Conservation (phyloP, 2,113 vertebrate species). For the Odocoileus virginianus region DNA sequence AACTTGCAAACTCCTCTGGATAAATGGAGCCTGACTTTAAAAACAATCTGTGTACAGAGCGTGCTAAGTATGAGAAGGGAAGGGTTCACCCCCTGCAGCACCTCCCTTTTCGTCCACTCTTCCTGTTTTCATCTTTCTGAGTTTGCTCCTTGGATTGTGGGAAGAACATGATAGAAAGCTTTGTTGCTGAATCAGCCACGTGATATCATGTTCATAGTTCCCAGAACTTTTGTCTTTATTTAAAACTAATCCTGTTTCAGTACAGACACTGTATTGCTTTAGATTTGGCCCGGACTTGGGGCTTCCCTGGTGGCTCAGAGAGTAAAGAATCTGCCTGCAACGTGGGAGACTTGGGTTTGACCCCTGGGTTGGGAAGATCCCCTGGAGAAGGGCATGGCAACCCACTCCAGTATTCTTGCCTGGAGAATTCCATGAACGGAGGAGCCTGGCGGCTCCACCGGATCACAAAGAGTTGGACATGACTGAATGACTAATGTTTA, state of each 20-base stretch:
- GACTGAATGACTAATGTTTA: background rate
- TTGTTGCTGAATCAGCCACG: background rate
- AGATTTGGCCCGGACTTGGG: background rate
- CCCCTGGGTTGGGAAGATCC: background rate
- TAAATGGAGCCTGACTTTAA: background rate
- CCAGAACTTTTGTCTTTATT: background rate
- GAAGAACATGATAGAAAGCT: background rate
- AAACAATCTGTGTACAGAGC: background rate
- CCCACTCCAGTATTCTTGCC: background rate
- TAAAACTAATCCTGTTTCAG: background rate
- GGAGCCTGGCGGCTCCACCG: background rate
- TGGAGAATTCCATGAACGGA: background rate
- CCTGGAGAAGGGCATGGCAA: background rate
- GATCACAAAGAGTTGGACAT: background rate
- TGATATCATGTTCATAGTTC: background rate
- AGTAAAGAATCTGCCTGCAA: background rate
- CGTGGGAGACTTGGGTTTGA: background rate
- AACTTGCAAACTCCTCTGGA: background rate
- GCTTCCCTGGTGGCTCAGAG: background rate
- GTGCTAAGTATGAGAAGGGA: background rate
- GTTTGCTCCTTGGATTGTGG: background rate
- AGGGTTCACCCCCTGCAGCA: background rate
- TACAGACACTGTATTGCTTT: background rate
- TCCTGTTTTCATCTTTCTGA: background rate
- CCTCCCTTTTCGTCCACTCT: background rate